Base-by-base conservation (phyloP, 2,888 invertebrate genomes). In the Automeris io region DNA sequence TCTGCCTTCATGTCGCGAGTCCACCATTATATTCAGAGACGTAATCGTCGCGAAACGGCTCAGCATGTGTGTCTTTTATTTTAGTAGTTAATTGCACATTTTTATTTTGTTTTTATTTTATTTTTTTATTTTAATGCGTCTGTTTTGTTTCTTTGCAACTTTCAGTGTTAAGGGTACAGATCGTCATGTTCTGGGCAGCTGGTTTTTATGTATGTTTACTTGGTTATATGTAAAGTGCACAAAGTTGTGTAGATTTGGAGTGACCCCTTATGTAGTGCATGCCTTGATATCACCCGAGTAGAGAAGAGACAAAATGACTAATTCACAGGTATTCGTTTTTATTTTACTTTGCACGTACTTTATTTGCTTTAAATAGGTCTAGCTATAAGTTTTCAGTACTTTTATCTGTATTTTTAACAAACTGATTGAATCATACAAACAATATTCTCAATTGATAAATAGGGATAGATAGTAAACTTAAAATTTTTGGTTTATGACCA, bases 301-400 rank as follows among this genome's bases (percentile, higher is more conserved):
- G 67, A 55, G 51, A 49, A 73, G 65, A 68, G 69, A 62, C 77
- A 76, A 68, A 69, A 90, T 90, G 89, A 89, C 89, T 65, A 89
- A 89, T 80, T 88, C 89, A 64, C 89, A 89, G 89, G 89, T 90
- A 88, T 68, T 67, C 58, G 50, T 58, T 58, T 68, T 58, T 55
- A 54, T 60, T 59, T 63, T 62, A 57, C 61, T 58, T 71, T 71
- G 63, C 66, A 61, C 65, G 55, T 54, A 53, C 58, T 61, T 53
- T 47, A 59, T 61, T 35, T 41, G 47, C 45, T 41, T 37, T 38
- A 29, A 16, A n/a, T 23, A 34, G 29, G 33, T 36, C 39, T 38
- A 33, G 43, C 44, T 49, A 47, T 45, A 35, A 31, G 25, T 32
- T 23, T 18, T 3, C n/a, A 24, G 5, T 25, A 25, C 12, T 12